Evolutionary conservation across 2,888 invertebrate genomes (phyloP).

Genomic region (Muschampia plurimacula): DNA sequence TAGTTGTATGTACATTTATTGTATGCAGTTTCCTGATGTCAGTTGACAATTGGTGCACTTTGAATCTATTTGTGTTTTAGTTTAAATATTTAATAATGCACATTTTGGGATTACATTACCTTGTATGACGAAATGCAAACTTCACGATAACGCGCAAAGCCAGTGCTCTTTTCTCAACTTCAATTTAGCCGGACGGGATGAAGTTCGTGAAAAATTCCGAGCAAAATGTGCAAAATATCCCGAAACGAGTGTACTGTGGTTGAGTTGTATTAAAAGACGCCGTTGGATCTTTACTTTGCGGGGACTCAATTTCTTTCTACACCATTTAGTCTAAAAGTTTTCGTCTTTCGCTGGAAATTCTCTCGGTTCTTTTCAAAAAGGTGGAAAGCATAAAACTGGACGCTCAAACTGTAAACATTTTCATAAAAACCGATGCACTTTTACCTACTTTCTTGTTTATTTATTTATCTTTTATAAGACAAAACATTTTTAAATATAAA

Average conservation of each 20-base stretch:
- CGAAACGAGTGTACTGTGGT: conserved; percentile 36
- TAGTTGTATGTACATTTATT: too few relatives aligned
- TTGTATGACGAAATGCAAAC: conserved; percentile 16
- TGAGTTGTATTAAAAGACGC: conserved; percentile 45
- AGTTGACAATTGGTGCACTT: not conserved
- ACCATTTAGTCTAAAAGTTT: conserved; percentile 75
- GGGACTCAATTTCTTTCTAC: conserved; percentile 66
- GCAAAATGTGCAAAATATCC: conserved; percentile 31
- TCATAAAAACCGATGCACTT: conserved; percentile 66
- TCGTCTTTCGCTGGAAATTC: conserved; percentile 56
- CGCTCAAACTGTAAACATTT: conserved; percentile 64
- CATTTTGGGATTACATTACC: not conserved
- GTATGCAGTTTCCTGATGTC: too few relatives aligned
- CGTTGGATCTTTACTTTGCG: conserved; percentile 53
- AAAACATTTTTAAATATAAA: not conserved
- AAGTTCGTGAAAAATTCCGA: conserved; percentile 34
- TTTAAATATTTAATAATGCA: conserved; percentile 19
- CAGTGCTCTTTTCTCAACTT: conserved; percentile 48
- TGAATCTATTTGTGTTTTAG: not conserved
- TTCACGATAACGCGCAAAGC: conserved; percentile 22
- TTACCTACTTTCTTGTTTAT: conserved; percentile 58
- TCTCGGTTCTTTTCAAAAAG: conserved; percentile 53
- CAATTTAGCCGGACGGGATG: conserved; percentile 45
- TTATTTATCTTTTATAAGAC: conserved; percentile 23
- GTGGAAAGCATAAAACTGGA: conserved; percentile 61